phyloP scores from a whole-genome alignment of 2,113 vertebrate genomes.

The Petrocephalus zakoni region DNA sequence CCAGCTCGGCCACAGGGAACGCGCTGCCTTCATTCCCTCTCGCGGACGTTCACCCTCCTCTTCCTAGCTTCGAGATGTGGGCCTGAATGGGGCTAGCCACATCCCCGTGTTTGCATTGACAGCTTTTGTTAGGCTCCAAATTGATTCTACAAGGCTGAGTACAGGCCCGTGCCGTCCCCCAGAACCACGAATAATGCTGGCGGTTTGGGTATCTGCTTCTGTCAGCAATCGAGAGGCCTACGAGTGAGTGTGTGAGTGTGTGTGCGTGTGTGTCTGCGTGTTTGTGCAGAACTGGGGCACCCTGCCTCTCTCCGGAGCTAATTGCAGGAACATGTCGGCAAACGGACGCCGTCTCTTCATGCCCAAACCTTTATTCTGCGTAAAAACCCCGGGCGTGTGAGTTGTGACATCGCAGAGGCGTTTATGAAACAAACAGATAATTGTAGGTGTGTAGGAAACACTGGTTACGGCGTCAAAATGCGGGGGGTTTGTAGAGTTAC shows the following conservation, averaged over 20 bases:
- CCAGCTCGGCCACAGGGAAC: neutral
- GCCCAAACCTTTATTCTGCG: neutral
- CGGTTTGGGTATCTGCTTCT: slow-evolving; percentile 47
- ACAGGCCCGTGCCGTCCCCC: slow-evolving; percentile 43
- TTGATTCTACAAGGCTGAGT: slow-evolving; percentile 50
- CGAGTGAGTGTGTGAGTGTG: neutral
- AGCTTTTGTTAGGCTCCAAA: slow-evolving; percentile 48
- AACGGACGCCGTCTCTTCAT: neutral
- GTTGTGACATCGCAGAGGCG: neutral
- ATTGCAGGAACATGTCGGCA: neutral
- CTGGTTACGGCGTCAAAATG: neutral
- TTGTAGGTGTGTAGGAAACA: neutral
- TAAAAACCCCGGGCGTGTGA: neutral
- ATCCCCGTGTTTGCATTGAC: slow-evolving; percentile 37
- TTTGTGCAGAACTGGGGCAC: neutral
- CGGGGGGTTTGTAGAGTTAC: neutral
- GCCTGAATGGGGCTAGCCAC: neutral
- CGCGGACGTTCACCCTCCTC: neutral
- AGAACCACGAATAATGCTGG: slow-evolving; percentile 44
- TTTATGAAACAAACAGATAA: neutral
- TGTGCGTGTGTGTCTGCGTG: neutral
- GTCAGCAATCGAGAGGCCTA: slow-evolving; percentile 48
- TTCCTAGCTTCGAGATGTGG: slow-evolving; percentile 22
- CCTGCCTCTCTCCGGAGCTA: neutral
- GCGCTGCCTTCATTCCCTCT: neutral